Base-by-base conservation (phyloP, 2,888 invertebrate genomes). In the Anticlea derivata region DNA sequence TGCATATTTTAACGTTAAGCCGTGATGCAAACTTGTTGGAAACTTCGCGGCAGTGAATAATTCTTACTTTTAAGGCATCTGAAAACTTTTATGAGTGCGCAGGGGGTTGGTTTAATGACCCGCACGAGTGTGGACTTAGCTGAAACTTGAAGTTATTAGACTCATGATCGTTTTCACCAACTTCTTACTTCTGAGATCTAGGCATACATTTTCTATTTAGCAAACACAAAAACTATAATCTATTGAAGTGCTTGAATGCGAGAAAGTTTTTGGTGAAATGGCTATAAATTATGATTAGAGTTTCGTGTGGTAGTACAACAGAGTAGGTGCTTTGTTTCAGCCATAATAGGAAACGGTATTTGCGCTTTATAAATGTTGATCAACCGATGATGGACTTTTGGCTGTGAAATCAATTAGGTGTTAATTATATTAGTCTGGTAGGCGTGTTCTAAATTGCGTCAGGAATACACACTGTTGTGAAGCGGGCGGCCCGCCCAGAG, bases 1-100 rank as follows among this genome's bases (percentile, higher is more conserved):
- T 86, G 83, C 85, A 88, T 87, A 86, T 86, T 86, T 87, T 82
- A 87, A 74, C 83, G 77, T 78, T 81, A 78, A 84, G 79, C 83
- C 80, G 77, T 75, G 74, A 74, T 76, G 80, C 79, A 79, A 84
- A 83, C 85, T 86, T 83, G 79, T 76, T 78, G 66, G 75, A 63
- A 86, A 86, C 80, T 86, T 84, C 67, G 70, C 65, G 70, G 68
- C 66, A 79, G 72, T 81, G 71, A 78, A 85, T 86, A 84, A 83
- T 84, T 85, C 76, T 82, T 83, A 76, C 71, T 80, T 75, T 75
- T 75, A 35, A 73, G 66, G 68, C 70, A 77, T 70, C 69, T 67
- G 56, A 53, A 58, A 65, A 71, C 61, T 65, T 70, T 69, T 70
- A 55, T 40, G 35, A 44, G 51, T n/a, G n/a, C 45, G 34, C 58